Conservation (phyloP, 2,113 vertebrate genomes). For the Benitochromis conjunctus region DNA sequence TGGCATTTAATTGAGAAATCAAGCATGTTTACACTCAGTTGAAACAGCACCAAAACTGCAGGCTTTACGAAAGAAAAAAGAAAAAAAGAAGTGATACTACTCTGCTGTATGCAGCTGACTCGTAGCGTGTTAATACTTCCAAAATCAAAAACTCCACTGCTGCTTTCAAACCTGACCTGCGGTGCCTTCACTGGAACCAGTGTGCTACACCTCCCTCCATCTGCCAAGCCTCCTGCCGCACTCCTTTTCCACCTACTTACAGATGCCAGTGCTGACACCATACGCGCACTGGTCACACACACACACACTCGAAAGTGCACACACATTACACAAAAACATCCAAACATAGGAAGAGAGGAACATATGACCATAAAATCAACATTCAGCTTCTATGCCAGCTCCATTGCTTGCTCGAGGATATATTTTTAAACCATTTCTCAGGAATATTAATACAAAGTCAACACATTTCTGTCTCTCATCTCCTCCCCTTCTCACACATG, state of each 20-base stretch:
- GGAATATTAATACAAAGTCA: not conserved
- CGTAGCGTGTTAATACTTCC: not conserved
- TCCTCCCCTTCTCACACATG: not conserved
- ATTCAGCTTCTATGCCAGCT: not conserved
- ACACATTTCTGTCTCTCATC: not conserved
- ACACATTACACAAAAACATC: not conserved
- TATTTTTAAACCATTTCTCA: not conserved
- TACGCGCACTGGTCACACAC: not conserved
- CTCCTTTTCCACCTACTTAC: constrained; percentile 35
- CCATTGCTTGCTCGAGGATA: not conserved
- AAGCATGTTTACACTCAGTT: not conserved
- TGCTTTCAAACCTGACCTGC: constrained; percentile 19
- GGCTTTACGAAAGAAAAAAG: not conserved
- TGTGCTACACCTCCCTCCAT: constrained; percentile 13
- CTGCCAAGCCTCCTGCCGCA: constrained; percentile 26
- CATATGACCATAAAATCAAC: constrained; percentile 14
- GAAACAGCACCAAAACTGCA: not conserved
- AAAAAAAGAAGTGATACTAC: not conserved
- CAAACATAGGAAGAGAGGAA: not conserved
- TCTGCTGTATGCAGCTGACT: not conserved
- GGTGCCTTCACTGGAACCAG: constrained; percentile 12
- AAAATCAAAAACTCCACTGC: not conserved
- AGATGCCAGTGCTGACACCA: not conserved
- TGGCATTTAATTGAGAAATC: not conserved
- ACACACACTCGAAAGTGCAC: not conserved